These are phyloP conservation scores for Axis porcinus DNA, from an alignment of 2,113 vertebrate species.

Conservation along the genomic window DNA sequence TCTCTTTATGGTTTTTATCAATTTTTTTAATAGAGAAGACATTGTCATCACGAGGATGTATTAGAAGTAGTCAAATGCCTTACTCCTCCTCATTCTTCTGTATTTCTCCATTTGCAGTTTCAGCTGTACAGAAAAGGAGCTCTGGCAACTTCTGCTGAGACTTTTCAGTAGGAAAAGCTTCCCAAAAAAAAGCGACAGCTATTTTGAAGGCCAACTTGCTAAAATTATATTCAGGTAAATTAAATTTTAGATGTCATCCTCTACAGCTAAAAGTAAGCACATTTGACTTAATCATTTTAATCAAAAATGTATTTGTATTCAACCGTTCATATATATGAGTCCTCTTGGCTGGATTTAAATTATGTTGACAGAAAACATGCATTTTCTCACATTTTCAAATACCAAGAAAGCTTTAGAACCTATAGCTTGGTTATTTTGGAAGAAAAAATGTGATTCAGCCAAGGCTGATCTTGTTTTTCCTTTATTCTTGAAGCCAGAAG, in stretches of 20 bases:
- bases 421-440: neutral
- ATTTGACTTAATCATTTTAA: slow-evolving; percentile 37
- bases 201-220: neutral
- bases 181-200: neutral
- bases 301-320: slow-evolving; percentile 44
- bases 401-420: slow-evolving; percentile 42
- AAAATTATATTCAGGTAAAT: slow-evolving; percentile 4
- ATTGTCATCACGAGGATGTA: neutral
- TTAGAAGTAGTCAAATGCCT: neutral
- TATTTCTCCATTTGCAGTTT: neutral
- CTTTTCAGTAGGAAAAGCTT: slow-evolving; percentile 1
- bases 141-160: neutral
- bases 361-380: slow-evolving; percentile 57
- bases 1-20: slow-evolving; percentile 41
- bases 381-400: slow-evolving; percentile 55
- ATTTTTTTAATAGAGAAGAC: neutral
- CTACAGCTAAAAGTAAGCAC: slow-evolving; percentile 18
- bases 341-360: slow-evolving; percentile 37
- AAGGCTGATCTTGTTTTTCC: slow-evolving; percentile 56
- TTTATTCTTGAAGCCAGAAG: slow-evolving; percentile 70
- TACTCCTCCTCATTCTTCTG: neutral
- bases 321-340: neutral
- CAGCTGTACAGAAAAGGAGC: neutral
- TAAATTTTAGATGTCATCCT: slow-evolving; percentile 20
- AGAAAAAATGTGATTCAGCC: slow-evolving; percentile 1